These are phyloP conservation scores for Trichonephila inaurata DNA, from an alignment of 1,140 invertebrate species.

Conservation along the genomic window DNA sequence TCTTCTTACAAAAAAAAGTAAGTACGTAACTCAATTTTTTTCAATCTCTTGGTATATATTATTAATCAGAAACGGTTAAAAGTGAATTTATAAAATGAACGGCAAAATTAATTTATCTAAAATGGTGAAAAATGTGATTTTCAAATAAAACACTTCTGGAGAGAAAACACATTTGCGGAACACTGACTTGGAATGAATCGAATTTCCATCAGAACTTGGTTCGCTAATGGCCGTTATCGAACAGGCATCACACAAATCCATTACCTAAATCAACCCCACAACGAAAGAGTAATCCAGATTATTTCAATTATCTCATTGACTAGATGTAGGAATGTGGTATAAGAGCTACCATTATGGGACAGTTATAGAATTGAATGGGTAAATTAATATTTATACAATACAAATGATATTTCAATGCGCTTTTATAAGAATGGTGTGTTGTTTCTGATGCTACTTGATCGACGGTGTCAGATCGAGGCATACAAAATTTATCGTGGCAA, in stretches of 20 bases:
- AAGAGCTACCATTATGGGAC: background rate
- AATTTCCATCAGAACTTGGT: slow-evolving; percentile 18
- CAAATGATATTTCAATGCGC: no score
- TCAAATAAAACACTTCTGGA: background rate
- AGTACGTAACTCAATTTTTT: no score
- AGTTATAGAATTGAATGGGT: no score
- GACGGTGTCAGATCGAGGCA: no score
- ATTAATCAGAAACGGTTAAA: background rate
- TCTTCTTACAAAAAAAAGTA: background rate
- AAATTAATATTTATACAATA: no score
- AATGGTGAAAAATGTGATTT: background rate
- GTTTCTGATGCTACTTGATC: no score
- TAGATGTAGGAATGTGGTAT: background rate
- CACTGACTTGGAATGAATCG: background rate
- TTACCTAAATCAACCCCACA: slow-evolving; percentile 8
- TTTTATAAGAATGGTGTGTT: no score
- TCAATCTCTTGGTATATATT: background rate
- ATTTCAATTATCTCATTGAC: background rate
- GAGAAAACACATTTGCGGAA: background rate
- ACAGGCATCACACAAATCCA: background rate
- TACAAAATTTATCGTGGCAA: no score
- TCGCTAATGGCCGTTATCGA: slow-evolving; percentile 15
- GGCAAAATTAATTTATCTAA: background rate
- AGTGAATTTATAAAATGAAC: background rate
- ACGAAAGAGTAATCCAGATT: slow-evolving; percentile 1